These are phyloP conservation scores for Nemotelus pantherinus DNA, from an alignment of 2,888 invertebrate species.

Conservation along the genomic window DNA sequence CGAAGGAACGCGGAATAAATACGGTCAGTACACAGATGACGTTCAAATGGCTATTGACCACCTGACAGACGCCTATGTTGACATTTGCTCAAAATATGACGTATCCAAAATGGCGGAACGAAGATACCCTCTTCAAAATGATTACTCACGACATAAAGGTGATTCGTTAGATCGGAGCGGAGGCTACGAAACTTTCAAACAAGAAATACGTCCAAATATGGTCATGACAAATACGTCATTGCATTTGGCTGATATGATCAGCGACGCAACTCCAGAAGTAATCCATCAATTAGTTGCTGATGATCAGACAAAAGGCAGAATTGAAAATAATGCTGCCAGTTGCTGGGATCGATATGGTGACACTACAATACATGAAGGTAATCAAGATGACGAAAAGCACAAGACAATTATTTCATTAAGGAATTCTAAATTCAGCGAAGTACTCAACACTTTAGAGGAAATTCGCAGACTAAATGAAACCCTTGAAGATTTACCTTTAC, in stretches of 20 bases:
- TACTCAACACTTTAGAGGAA: not conserved
- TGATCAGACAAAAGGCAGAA: not conserved
- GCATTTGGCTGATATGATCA: constrained; percentile 28
- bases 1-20: constrained; percentile 51
- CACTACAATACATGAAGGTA: not conserved
- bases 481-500: not conserved
- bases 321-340: not conserved
- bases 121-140: not conserved
- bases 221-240: constrained; percentile 1
- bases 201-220: not conserved
- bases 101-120: constrained; percentile 24
- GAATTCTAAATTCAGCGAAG: not conserved
- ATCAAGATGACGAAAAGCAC: not conserved
- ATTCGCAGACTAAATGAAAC: not conserved
- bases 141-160: not conserved
- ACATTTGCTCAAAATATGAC: constrained; percentile 29
- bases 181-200: not conserved
- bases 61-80: constrained; percentile 40
- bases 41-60: constrained; percentile 46
- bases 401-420: not conserved
- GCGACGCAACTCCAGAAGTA: not conserved
- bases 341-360: not conserved
- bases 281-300: not conserved
- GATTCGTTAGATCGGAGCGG: not conserved
- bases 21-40: constrained; percentile 29